These are phyloP conservation scores for Neosilurus hyrtlii DNA, from an alignment of 2,797 vertebrate genomes.

Conservation along the genomic window DNA sequence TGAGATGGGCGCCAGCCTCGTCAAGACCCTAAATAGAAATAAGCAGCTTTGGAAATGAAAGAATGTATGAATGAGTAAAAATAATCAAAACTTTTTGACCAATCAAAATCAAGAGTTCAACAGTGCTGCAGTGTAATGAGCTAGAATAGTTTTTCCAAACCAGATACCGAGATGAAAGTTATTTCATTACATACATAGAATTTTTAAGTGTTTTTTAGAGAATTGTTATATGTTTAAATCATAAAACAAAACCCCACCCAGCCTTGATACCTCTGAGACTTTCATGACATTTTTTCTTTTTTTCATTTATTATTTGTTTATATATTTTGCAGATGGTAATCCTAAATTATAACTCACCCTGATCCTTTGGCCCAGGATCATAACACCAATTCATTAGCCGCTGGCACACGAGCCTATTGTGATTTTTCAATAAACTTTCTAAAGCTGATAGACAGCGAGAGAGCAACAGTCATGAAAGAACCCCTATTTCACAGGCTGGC, in stretches of 20 bases:
- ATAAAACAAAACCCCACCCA: constrained; percentile 21
- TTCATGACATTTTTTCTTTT: constrained; percentile 61
- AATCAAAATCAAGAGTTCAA: neutral
- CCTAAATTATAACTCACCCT: constrained; percentile 73
- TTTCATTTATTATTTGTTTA: constrained; percentile 48
- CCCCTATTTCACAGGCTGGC: constrained; percentile 81
- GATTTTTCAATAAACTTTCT: constrained; percentile 75
- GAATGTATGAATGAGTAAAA: too few species aligned
- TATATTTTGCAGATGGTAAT: constrained; percentile 63
- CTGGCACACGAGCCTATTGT: constrained; percentile 73
- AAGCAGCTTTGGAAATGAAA: too few species aligned
- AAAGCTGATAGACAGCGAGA: constrained; percentile 77
- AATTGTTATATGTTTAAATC: neutral
- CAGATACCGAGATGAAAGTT: neutral
- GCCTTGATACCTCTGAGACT: constrained; percentile 42
- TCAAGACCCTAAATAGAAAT: too few species aligned
- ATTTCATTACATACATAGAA: neutral
- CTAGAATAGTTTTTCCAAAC: too few species aligned
- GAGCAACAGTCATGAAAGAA: constrained; percentile 64
- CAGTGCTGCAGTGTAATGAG: too few species aligned
- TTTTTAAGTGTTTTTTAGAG: neutral
- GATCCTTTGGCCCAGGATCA: constrained; percentile 75
- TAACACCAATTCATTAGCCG: constrained; percentile 83
- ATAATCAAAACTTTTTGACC: neutral
- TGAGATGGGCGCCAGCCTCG: too few species aligned